Percentiles rank a stretch among this genome's conserved stretches.
phyloP scores from a whole-genome alignment of 1,140 invertebrate species.

The Aphaenogaster floridana region DNA sequence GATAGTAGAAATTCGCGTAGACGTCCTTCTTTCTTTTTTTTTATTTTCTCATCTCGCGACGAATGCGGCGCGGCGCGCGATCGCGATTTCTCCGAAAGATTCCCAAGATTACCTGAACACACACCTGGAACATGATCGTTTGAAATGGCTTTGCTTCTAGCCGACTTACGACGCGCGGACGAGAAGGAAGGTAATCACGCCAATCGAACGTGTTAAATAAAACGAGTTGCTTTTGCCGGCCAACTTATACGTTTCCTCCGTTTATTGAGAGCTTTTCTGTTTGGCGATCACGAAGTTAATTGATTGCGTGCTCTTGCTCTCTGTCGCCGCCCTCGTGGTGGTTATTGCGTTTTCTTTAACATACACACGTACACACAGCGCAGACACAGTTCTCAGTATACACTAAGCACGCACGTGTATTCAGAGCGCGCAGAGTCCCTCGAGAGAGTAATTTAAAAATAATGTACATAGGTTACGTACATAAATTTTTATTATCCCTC shows the following conservation, averaged over 20 bases:
- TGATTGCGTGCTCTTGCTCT: slow-evolving; percentile 43
- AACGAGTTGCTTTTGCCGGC: slow-evolving; percentile 68
- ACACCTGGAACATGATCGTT: slow-evolving; percentile 82
- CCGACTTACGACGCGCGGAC: slow-evolving; percentile 85
- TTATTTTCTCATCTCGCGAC: slow-evolving; percentile 30
- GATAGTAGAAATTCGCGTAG: slow-evolving; percentile 16
- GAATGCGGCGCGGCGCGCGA: slow-evolving; percentile 28
- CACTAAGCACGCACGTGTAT: slow-evolving; percentile 39
- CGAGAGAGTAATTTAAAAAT: slow-evolving; percentile 32
- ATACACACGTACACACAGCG: slow-evolving; percentile 20
- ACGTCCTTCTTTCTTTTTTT: slow-evolving; percentile 10
- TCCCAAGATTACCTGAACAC: slow-evolving; percentile 17
- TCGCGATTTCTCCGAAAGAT: slow-evolving; percentile 30
- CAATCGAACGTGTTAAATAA: slow-evolving; percentile 78
- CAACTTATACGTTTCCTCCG: slow-evolving; percentile 64
- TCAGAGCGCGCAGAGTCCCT: slow-evolving; percentile 26
- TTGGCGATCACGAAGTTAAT: slow-evolving; percentile 57
- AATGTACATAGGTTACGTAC: neutral
- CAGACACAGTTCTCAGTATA: slow-evolving; percentile 31
- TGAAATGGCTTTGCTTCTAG: slow-evolving; percentile 86
- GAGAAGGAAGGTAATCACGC: slow-evolving; percentile 85
- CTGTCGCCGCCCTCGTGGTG: slow-evolving; percentile 20
- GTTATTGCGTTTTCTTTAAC: slow-evolving; percentile 61
- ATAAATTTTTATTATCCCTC: slow-evolving; percentile 30
- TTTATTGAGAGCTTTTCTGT: slow-evolving; percentile 74